Evolutionary conservation across 1,140 invertebrate species (phyloP), one percentile per base, ranked within the genome.

Genomic region (Papilio machaon): DNA sequence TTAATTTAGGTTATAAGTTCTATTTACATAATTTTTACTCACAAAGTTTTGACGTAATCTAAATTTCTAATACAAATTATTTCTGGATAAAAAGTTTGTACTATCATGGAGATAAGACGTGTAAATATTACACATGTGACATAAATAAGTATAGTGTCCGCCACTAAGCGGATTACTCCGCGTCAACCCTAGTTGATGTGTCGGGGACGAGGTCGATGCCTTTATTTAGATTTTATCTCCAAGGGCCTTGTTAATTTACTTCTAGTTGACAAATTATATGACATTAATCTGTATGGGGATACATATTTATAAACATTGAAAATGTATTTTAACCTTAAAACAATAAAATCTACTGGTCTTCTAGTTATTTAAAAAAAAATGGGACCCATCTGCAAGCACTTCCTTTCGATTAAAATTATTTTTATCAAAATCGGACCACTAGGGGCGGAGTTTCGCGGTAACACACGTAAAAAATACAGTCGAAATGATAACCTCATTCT

Each of bases 141-240:
- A 70, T 70, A 70, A 70, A 70, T 70, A 70, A 70, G 64, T 35
- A 70, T 15, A 70, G 64, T 70, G 64, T 70, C 64, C 64, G 30
- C 11, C 64, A 13, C 30, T 35, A 70, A 70, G 23, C 64, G 64
- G 64, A 70, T 70, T 70, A 70, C 64, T 70, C 30, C 64, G 64
- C 30, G 64, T 70, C 64, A 70, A 35, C 64, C 64, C 64, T 70
- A 70, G 64, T 70, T 70, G 64, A 70, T 70, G 64, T 70, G 64
- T 35, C 64, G 64, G 64, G 64, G 64, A 35, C 64, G 64, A 70
- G 64, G 64, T 70, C 64, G 64, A 70, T 70, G 64, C 64, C 35
- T 70, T 67, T 23, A 67, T 23, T 67, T 70, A 70, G 64, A 70
- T 70, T 70, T 70, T 70, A 70, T 70, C 64, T 70, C 64, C 64